Percentiles rank a stretch among this genome's conserved stretches.
These are phyloP conservation scores for Eucidaris tribuloides DNA, from an alignment of 35 echinoderm and acorn worm species.

Conservation along the genomic window DNA sequence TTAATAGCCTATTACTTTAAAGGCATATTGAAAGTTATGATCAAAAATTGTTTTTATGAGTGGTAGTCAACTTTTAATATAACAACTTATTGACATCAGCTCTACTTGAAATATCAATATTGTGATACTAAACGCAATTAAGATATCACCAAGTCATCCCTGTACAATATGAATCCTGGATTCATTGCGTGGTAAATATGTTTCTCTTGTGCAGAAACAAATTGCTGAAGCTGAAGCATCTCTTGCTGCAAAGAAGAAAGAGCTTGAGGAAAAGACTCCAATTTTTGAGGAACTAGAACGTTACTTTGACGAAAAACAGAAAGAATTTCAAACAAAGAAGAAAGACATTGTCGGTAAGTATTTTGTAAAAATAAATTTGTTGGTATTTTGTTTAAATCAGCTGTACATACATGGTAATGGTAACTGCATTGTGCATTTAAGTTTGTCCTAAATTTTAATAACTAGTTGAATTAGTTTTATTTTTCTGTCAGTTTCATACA, in stretches of 20 bases:
- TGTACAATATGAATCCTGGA: background rate
- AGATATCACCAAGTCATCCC: background rate
- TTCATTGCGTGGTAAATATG: background rate
- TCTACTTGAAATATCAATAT: background rate
- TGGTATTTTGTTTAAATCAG: background rate
- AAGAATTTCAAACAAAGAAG: constrained; percentile 88
- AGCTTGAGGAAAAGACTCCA: constrained; percentile 70
- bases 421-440: background rate
- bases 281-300: constrained; percentile 77
- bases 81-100: background rate
- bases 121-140: background rate
- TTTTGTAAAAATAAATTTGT: background rate
- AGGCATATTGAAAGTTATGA: too few relatives aligned
- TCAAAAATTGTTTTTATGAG: background rate
- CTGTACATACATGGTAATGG: background rate
- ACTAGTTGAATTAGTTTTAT: background rate
- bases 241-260: constrained; percentile 50
- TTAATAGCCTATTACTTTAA: too few relatives aligned
- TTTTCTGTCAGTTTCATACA: background rate
- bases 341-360: constrained; percentile 95
- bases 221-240: constrained; percentile 44
- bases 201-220: constrained; percentile 32
- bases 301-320: constrained; percentile 52
- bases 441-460: background rate
- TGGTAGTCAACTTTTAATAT: background rate